These are phyloP conservation scores for Melanerpes aurifrons DNA, from an alignment of 2,113 vertebrate species.

Conservation along the genomic window DNA sequence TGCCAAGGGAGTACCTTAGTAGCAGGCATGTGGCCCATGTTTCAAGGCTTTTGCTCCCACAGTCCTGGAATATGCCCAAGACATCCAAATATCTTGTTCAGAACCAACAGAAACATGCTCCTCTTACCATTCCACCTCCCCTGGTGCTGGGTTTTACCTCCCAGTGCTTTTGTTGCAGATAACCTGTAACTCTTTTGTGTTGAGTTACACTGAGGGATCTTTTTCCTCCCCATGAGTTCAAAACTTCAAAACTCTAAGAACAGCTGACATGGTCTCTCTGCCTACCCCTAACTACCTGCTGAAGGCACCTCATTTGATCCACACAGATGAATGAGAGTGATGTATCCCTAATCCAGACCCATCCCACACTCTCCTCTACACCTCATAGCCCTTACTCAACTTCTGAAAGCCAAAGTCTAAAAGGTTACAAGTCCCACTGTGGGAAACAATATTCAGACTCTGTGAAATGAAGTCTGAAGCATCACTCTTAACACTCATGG, in stretches of 20 bases:
- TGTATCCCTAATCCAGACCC: neutral
- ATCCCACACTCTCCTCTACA: neutral
- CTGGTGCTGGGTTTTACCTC: neutral
- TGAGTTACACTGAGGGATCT: neutral
- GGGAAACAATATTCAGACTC: neutral
- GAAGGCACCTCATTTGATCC: neutral
- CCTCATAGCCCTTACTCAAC: too few species aligned
- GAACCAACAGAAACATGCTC: neutral
- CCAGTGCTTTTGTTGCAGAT: rapidly evolving
- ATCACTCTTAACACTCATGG: neutral
- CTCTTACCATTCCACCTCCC: neutral
- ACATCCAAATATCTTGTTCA: neutral
- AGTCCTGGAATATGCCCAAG: neutral
- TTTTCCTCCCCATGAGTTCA: neutral
- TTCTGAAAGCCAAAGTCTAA: neutral
- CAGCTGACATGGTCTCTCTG: rapidly evolving
- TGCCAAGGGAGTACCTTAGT: neutral
- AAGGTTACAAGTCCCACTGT: neutral
- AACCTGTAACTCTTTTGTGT: rapidly evolving
- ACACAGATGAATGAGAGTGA: rapidly evolving
- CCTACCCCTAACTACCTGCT: neutral
- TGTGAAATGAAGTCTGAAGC: neutral
- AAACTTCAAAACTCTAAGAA: rapidly evolving
- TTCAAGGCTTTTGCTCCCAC: neutral
- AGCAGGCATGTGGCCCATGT: rapidly evolving